These are phyloP conservation scores for Chloroclystis v-ata DNA, from an alignment of 2,888 invertebrate species.

Conservation along the genomic window DNA sequence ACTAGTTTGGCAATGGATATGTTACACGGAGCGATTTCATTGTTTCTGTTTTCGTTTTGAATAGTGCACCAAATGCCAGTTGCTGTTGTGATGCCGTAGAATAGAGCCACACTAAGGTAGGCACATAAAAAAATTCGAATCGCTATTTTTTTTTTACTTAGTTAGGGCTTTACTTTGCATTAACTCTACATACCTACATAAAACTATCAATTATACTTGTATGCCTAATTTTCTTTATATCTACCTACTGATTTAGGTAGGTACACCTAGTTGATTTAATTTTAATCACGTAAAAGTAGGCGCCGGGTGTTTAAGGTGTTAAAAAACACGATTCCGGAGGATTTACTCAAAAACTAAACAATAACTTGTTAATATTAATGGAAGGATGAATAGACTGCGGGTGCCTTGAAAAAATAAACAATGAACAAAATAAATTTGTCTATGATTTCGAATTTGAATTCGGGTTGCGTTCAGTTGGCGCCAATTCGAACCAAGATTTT, in stretches of 20 bases:
- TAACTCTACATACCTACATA: no score
- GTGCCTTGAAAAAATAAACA: constrained; percentile 31
- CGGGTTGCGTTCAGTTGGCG: no score
- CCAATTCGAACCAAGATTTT: no score
- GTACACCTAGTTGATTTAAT: not conserved
- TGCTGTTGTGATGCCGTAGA: no score
- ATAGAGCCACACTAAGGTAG: no score
- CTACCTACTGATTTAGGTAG: no score
- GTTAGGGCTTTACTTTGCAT: no score
- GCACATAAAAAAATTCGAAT: no score
- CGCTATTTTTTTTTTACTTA: no score
- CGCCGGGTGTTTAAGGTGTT: not conserved
- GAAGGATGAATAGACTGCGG: constrained; percentile 32
- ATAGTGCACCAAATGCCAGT: no score
- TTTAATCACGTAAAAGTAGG: not conserved
- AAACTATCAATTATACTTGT: no score
- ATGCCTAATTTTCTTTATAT: no score
- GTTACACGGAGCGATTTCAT: constrained; percentile 24
- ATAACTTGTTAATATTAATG: constrained; percentile 49
- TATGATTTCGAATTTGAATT: not conserved
- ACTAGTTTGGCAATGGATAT: constrained; percentile 55
- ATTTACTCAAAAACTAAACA: constrained; percentile 46
- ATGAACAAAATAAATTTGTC: not conserved
- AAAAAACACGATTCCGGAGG: constrained; percentile 52
- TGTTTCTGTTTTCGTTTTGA: constrained; percentile 18